A percentile compares a stretch with the other conserved stretches of the same genome.
Conservation (phyloP, 2,113 vertebrate genomes). For the Anseranas semipalmata region DNA sequence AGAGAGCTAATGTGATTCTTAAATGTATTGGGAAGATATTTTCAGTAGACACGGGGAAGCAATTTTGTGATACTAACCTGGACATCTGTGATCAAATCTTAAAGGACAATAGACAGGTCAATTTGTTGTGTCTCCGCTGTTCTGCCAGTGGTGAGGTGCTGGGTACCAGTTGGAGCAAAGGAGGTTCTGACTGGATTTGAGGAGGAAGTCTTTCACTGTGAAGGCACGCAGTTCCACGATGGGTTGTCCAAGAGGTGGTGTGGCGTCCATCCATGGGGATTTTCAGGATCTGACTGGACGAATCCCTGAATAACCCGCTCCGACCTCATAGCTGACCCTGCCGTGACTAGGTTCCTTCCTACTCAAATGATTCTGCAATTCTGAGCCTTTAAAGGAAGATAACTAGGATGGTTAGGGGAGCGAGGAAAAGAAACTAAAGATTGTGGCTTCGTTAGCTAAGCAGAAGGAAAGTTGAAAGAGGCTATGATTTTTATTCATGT, state of each 20-base stretch:
- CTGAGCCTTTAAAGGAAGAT: neutral
- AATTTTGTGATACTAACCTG: neutral
- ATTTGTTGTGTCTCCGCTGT: neutral
- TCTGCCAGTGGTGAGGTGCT: neutral
- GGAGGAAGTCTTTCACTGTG: neutral
- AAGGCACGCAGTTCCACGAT: neutral
- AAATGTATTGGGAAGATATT: neutral
- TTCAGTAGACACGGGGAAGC: neutral
- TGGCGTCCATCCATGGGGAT: neutral
- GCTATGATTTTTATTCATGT: neutral
- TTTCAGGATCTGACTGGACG: neutral
- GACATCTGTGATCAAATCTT: neutral
- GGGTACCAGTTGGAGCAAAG: neutral
- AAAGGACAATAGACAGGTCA: neutral
- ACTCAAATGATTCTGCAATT: neutral
- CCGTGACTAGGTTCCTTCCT: neutral
- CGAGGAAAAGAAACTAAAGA: neutral
- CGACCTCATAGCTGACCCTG: neutral
- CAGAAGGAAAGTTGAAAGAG: neutral
- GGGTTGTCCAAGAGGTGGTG: neutral
- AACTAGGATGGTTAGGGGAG: neutral
- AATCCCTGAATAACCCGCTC: neutral
- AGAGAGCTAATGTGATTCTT: neutral
- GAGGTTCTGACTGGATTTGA: neutral
- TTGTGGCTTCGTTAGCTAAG: neutral